Evolutionary conservation across 2,888 invertebrate genomes (phyloP).

Genomic region (Acanthosepion pharaonis): DNA sequence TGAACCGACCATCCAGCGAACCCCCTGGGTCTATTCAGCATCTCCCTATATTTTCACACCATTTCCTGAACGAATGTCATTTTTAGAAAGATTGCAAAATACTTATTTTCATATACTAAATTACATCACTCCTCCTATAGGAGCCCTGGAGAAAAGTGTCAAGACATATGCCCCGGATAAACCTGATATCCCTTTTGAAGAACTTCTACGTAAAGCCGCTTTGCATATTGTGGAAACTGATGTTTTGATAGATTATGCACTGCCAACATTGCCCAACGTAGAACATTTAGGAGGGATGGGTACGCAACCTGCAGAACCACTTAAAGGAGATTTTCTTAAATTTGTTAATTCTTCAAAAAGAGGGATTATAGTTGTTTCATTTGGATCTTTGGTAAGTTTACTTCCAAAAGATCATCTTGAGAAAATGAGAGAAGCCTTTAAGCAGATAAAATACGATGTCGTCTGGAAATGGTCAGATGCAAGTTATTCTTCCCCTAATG

Average conservation of each 20-base stretch:
- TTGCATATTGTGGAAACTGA: constrained; percentile 52
- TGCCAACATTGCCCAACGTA: constrained; percentile 51
- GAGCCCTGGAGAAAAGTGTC: neutral
- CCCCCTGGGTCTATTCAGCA: neutral
- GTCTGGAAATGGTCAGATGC: constrained; percentile 36
- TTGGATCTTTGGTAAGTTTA: constrained; percentile 51
- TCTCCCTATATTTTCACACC: neutral
- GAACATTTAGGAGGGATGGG: constrained; percentile 52
- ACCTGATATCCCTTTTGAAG: constrained; percentile 38
- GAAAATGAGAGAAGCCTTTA: constrained; percentile 51
- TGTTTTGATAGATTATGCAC: constrained; percentile 50
- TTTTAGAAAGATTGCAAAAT: neutral
- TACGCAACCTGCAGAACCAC: constrained; percentile 48
- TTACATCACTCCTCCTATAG: neutral
- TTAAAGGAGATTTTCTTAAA: constrained; percentile 49
- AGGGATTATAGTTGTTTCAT: constrained; percentile 54
- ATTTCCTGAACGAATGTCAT: neutral
- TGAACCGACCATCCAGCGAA: neutral
- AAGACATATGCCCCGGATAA: constrained; percentile 49
- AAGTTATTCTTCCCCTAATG: constrained; percentile 39
- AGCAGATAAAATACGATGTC: constrained; percentile 43
- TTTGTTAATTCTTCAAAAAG: constrained; percentile 51
- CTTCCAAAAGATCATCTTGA: constrained; percentile 50
- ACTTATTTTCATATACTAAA: neutral
- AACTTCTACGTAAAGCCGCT: constrained; percentile 50